Conservation (phyloP, 2,113 vertebrate genomes). For the Pangasianodon hypophthalmus region DNA sequence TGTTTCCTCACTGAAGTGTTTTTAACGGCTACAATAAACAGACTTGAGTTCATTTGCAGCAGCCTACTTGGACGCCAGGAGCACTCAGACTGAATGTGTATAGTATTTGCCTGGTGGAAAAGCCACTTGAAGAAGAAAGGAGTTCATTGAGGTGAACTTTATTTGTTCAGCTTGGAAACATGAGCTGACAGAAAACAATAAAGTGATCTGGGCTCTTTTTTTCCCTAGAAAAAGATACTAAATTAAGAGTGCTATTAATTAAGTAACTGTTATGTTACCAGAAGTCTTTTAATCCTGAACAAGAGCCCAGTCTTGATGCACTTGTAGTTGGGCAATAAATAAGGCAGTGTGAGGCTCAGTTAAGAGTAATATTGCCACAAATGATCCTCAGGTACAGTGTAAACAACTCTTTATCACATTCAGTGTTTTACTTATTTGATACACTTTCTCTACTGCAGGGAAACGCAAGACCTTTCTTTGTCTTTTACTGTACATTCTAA, state of each 20-base stretch:
- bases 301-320: background rate
- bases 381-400: no score
- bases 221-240: background rate
- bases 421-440: background rate
- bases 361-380: no score
- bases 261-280: background rate
- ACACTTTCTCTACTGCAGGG: no score
- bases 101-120: background rate
- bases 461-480: background rate
- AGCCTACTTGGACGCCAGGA: background rate
- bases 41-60: background rate
- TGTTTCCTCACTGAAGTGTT: background rate
- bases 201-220: background rate
- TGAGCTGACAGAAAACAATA: background rate
- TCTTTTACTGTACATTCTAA: background rate
- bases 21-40: background rate
- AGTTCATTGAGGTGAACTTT: background rate
- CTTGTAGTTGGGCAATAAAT: background rate
- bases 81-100: background rate
- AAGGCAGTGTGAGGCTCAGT: no score
- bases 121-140: background rate
- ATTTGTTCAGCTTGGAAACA: conserved; percentile 1
- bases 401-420: background rate
- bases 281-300: background rate
- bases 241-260: background rate